Conservation (phyloP, 1,140 invertebrate genomes). For the Vollenhovia emeryi region DNA sequence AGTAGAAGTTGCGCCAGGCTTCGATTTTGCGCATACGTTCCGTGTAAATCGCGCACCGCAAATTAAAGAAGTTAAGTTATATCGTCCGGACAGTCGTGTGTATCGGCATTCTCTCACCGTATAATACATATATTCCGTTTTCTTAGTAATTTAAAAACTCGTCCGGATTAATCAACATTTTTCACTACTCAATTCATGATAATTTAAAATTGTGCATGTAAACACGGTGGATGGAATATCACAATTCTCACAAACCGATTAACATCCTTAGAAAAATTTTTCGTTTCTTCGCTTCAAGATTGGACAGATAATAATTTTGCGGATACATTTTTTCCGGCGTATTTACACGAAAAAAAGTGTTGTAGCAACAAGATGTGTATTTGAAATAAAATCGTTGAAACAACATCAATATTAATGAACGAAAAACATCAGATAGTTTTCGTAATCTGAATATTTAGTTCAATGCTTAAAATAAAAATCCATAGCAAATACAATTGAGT, state of each 20-base stretch:
- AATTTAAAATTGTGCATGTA: not conserved
- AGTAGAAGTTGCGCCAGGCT: constrained; percentile 22
- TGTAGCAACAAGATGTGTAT: too few relatives aligned
- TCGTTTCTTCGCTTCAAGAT: not conserved
- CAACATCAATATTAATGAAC: too few relatives aligned
- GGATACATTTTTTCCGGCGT: not conserved
- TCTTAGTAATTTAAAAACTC: not conserved
- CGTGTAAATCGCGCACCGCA: not conserved
- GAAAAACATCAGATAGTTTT: too few relatives aligned
- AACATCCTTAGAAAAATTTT: not conserved
- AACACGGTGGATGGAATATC: not conserved
- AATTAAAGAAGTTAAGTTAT: constrained; percentile 36
- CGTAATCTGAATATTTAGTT: too few relatives aligned
- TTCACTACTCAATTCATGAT: not conserved
- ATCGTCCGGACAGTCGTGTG: not conserved
- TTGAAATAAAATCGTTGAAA: too few relatives aligned
- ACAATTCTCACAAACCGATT: not conserved
- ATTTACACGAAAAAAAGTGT: too few relatives aligned
- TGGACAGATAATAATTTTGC: not conserved
- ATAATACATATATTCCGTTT: not conserved
- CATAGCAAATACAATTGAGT: too few relatives aligned
- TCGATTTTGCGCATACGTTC: not conserved
- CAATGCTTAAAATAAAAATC: too few relatives aligned
- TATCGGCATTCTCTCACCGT: not conserved
- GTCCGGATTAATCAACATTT: not conserved